These are phyloP conservation scores for Lathronympha strigana DNA, from an alignment of 2,888 invertebrate species.

Conservation along the genomic window DNA sequence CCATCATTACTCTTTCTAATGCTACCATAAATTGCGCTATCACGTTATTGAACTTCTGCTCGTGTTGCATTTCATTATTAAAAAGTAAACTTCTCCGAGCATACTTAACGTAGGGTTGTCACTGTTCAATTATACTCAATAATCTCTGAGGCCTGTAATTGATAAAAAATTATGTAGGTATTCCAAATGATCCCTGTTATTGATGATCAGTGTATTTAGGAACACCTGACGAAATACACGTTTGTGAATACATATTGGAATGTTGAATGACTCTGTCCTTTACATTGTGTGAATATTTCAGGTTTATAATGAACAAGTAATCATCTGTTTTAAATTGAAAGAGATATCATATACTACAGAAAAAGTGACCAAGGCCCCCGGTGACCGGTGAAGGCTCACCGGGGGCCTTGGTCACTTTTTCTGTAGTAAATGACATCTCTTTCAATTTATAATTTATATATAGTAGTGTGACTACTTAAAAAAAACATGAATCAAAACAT, in stretches of 20 bases:
- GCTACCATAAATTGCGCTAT: constrained; percentile 70
- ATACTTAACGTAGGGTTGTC: constrained; percentile 50
- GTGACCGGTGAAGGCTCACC: too few species aligned
- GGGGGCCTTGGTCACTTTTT: too few species aligned
- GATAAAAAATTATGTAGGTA: constrained; percentile 12
- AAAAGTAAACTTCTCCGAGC: constrained; percentile 66
- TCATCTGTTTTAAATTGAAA: too few species aligned
- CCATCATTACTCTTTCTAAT: constrained; percentile 75
- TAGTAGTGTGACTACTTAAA: too few species aligned
- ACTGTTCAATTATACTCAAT: neutral
- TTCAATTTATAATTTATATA: too few species aligned
- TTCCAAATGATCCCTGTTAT: neutral
- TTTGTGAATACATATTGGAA: constrained; percentile 1
- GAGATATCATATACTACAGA: too few species aligned
- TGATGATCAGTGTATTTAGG: constrained; percentile 13
- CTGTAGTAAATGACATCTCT: too few species aligned
- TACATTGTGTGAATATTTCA: neutral
- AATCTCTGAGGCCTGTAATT: neutral
- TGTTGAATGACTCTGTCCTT: neutral
- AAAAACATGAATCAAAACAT: too few species aligned
- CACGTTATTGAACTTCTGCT: constrained; percentile 71
- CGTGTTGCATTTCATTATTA: constrained; percentile 74
- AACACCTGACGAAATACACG: constrained; percentile 18
- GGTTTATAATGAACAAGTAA: too few species aligned
- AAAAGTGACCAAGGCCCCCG: too few species aligned